A percentile compares a stretch with the other conserved stretches of the same genome.
Conservation (phyloP, 37 sponge, comb jelly and placozoan species). For the Crambe crambe region DNA sequence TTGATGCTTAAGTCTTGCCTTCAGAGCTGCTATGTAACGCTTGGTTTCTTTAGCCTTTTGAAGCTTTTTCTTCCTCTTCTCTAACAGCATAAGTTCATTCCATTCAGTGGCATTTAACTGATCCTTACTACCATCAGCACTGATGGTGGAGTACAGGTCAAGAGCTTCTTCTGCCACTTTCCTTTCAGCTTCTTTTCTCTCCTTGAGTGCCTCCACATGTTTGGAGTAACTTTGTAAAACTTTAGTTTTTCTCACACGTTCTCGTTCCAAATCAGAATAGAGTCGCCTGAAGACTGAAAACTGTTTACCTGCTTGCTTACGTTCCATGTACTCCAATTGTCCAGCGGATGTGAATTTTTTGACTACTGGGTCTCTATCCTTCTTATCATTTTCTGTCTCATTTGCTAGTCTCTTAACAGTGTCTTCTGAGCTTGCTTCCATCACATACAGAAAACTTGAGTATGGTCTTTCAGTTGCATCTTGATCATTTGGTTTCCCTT, state of each 20-base stretch:
- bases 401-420: too few relatives aligned
- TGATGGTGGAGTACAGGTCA: conserved; percentile 11
- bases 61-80: conserved; percentile 37
- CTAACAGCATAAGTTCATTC: conserved; percentile 49
- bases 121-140: conserved; percentile 14
- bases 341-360: conserved; percentile 22
- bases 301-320: conserved; percentile 40
- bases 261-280: conserved; percentile 66
- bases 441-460: too few relatives aligned
- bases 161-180: conserved; percentile 12
- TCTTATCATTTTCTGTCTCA: background rate
- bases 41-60: conserved; percentile 70
- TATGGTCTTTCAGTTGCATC: too few relatives aligned
- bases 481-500: too few relatives aligned
- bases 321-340: conserved; percentile 24
- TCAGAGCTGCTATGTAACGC: conserved; percentile 66
- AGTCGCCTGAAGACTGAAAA: conserved; percentile 28
- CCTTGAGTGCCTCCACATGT: conserved; percentile 18
- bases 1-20: conserved; percentile 50
- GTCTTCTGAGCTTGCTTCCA: too few relatives aligned
- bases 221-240: background rate
- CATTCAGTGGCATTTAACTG: conserved; percentile 25
- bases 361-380: background rate
- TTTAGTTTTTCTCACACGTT: conserved; percentile 39
- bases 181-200: conserved; percentile 37